Evolutionary conservation across 2,797 vertebrate genomes (phyloP).

Genomic region (Muscicapa striata): DNA sequence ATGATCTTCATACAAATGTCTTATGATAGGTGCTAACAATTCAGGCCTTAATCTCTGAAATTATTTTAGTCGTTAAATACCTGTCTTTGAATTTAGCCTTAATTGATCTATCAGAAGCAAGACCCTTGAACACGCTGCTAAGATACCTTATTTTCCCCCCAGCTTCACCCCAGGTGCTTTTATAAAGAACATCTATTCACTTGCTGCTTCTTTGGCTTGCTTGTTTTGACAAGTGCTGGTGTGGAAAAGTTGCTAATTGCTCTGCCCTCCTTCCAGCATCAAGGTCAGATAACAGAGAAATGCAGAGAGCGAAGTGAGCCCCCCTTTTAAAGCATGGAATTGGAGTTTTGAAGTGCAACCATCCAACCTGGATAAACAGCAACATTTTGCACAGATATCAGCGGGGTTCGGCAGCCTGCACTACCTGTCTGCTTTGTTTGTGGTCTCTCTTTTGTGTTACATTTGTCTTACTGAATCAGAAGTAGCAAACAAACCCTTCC

Average conservation of each 20-base stretch:
- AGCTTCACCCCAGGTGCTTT: neutral
- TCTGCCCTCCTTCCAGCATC: neutral
- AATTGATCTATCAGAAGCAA: neutral
- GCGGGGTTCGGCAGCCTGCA: accelerated
- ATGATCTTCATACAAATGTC: neutral
- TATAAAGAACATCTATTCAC: neutral
- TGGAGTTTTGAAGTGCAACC: neutral
- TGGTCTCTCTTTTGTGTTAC: neutral
- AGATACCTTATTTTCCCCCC: neutral
- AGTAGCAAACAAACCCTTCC: neutral
- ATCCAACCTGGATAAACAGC: neutral
- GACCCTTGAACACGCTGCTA: neutral
- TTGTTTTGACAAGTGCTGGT: neutral
- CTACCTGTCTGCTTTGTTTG: neutral
- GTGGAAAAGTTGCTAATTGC: neutral
- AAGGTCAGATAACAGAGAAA: neutral
- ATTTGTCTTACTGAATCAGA: neutral
- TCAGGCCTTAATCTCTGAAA: neutral
- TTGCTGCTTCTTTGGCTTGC: neutral
- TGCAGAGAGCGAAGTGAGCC: neutral
- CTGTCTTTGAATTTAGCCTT: neutral
- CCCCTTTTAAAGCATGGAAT: neutral
- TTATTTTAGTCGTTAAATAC: neutral
- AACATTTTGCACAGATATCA: neutral
- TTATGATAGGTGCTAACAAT: neutral